Base-by-base conservation (phyloP, 2,113 vertebrate genomes). In the Acrocephalus arundinaceus region DNA sequence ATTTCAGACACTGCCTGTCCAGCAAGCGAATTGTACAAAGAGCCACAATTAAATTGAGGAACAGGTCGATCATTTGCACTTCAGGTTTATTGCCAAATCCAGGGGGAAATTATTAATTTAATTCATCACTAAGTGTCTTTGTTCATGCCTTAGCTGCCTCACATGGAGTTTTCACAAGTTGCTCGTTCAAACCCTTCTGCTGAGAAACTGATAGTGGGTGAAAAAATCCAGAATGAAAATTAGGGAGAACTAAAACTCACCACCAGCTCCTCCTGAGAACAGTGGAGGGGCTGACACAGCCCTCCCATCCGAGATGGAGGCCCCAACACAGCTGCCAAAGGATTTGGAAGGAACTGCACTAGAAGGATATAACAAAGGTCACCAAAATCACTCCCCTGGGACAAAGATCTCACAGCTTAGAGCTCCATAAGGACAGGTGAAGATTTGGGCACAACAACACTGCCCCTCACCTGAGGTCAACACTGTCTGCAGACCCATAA, bases 51-150 rank as follows among this genome's bases (percentile, higher is more conserved):
- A 68, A 66, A 85, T 5, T 21, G 7, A 76, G 37, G 59, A 90
- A 48, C 52, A 61, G 54, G 70, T 73, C 4, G 24, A 78, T 82
- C 49, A 23, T 76, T 76, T 85, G 81, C 66, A 76, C 67, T 89
- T 85, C 59, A 70, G 39, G 13, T 89, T 87, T 90, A 85, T 94
- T 83, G 85, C 27, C 74, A 74, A 67, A 91, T 76, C 81, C 76
- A 62, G 35, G 21, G 74, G 71, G 82, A 65, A 91, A 77, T 80
- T 33, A 63, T 33, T 82, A 8, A 77, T 61, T 85, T 54, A 15
- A n/a, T 71, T 85, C 81, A 87, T 46, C 33, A 27, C 77, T 28
- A 49, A 79, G 37, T 14, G 75, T 10, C 82, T 79, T 75, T 85
- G 62, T 81, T 81, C 66, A 16, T 41, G 59, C 22, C 82, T 89